These are phyloP conservation scores for Chloromyia formosa DNA, from an alignment of 2,888 invertebrate species.

Conservation along the genomic window DNA sequence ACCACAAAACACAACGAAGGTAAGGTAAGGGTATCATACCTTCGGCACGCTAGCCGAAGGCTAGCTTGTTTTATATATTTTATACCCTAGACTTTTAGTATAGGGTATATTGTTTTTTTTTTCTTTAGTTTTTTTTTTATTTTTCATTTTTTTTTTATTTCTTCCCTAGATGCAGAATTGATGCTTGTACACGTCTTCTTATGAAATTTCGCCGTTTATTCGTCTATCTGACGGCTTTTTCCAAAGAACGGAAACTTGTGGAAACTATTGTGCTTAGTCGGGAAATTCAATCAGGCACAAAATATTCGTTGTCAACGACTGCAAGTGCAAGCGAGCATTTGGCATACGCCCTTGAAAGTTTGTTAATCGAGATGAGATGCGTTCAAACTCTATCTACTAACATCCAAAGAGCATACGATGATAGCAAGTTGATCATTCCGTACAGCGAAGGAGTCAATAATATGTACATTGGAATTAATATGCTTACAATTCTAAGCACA, in stretches of 20 bases:
- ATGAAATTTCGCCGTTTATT: slow-evolving; percentile 31
- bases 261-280: slow-evolving; percentile 21
- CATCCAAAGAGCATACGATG: slow-evolving; percentile 8
- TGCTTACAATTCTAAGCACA: too few species aligned
- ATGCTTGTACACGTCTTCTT: slow-evolving; percentile 2
- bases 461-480: too few species aligned
- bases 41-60: too few species aligned
- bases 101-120: too few species aligned
- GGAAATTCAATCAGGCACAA: slow-evolving; percentile 1
- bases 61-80: too few species aligned
- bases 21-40: too few species aligned
- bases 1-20: too few species aligned
- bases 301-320: slow-evolving; percentile 10
- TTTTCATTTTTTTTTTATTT: not conserved
- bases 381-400: not conserved
- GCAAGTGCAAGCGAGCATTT: slow-evolving; percentile 12
- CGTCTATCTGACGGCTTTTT: slow-evolving; percentile 34
- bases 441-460: not conserved
- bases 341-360: slow-evolving; percentile 10
- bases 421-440: not conserved
- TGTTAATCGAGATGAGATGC: slow-evolving; percentile 16
- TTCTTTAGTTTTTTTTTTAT: not conserved
- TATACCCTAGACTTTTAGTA: too few species aligned
- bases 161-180: not conserved
- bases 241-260: slow-evolving; percentile 31